These are phyloP conservation scores for Propithecus deckenii DNA, from an alignment of 2,797 vertebrate species.

Conservation along the genomic window DNA sequence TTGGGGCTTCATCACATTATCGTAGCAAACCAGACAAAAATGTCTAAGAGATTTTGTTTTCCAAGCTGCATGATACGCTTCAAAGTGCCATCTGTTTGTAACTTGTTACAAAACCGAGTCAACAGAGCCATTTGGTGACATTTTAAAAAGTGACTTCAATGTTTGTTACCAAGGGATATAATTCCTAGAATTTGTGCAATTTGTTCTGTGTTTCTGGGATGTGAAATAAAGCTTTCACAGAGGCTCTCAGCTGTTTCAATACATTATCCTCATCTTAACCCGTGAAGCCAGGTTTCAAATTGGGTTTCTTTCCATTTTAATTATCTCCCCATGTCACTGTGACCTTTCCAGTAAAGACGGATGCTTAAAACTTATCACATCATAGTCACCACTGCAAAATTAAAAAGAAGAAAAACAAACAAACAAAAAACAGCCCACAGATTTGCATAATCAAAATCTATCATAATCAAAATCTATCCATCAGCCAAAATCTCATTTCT, in stretches of 20 bases:
- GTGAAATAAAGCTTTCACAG: slow-evolving; percentile 9
- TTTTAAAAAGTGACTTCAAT: slow-evolving; percentile 72
- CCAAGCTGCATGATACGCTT: slow-evolving; percentile 47
- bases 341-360: slow-evolving; percentile 18
- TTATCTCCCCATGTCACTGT: background rate
- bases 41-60: slow-evolving; percentile 63
- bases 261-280: slow-evolving; percentile 2
- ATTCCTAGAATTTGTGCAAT: slow-evolving; percentile 69
- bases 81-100: slow-evolving; percentile 76
- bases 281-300: background rate
- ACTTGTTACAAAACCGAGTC: slow-evolving; percentile 74
- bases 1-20: slow-evolving; percentile 36
- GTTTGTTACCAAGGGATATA: slow-evolving; percentile 62
- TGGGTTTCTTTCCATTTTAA: slow-evolving; percentile 51
- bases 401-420: background rate
- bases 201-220: slow-evolving; percentile 53
- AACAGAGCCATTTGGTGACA: slow-evolving; percentile 75
- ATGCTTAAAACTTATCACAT: slow-evolving; percentile 37
- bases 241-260: slow-evolving; percentile 23
- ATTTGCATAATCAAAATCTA: background rate
- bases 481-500: background rate
- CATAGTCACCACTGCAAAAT: background rate
- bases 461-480: background rate
- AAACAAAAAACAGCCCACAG: background rate
- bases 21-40: slow-evolving; percentile 76